Evolutionary conservation across 2,113 vertebrate genomes (phyloP).

Genomic region (Scomber colias): DNA sequence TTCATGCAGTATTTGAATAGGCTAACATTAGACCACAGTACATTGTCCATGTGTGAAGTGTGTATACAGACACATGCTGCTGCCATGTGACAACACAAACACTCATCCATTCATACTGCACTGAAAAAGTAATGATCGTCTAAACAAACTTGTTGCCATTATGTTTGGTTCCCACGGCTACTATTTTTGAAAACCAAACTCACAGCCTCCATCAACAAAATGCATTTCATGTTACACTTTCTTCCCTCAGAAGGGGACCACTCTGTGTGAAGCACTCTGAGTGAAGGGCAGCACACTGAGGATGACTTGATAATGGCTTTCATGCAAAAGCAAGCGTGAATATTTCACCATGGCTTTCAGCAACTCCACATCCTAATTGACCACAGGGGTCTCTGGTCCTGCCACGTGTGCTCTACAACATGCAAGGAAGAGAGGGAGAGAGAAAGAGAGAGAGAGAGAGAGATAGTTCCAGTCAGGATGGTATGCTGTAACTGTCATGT

Average conservation of each 20-base stretch:
- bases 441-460: not conserved
- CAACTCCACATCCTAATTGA: conserved; percentile 14
- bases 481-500: not conserved
- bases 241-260: not conserved
- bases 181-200: not conserved
- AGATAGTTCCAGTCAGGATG: not conserved
- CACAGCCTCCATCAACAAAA: not conserved
- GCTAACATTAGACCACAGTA: too few relatives aligned
- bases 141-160: too few relatives aligned
- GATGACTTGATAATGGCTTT: conserved; percentile 29
- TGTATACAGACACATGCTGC: too few relatives aligned
- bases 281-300: conserved; percentile 8
- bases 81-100: too few relatives aligned
- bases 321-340: conserved; percentile 39
- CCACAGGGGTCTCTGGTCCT: not conserved
- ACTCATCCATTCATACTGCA: too few relatives aligned
- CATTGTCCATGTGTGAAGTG: too few relatives aligned
- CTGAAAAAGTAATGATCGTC: too few relatives aligned
- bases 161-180: too few relatives aligned
- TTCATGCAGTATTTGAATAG: too few relatives aligned
- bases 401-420: conserved; percentile 10
- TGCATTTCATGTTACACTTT: not conserved
- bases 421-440: not conserved
- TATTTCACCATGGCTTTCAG: conserved; percentile 60
- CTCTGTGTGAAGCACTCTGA: not conserved